Percentiles rank a stretch among this genome's conserved stretches.
Conservation (phyloP, 2,113 vertebrate species). For the Haemorhous mexicanus region DNA sequence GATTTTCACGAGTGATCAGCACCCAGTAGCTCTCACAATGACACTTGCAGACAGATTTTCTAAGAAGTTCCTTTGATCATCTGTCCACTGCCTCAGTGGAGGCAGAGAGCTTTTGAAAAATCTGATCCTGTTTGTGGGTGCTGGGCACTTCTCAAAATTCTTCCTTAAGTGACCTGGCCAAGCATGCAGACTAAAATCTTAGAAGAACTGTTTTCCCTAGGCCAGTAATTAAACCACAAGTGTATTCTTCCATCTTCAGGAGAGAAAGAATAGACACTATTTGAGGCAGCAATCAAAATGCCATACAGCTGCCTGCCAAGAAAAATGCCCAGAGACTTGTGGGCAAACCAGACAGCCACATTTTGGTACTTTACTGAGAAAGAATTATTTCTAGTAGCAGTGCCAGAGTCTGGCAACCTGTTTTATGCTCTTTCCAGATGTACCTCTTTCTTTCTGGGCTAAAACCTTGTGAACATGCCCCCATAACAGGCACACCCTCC, state of each 20-base stretch:
- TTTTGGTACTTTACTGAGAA: slow-evolving; percentile 36
- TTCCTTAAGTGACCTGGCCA: slow-evolving; percentile 40
- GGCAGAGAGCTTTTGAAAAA: slow-evolving; percentile 24
- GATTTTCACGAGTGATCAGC: not conserved
- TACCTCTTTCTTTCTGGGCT: slow-evolving; percentile 34
- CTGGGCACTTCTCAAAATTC: slow-evolving; percentile 47
- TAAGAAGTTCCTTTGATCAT: slow-evolving; percentile 21
- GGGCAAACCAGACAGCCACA: slow-evolving; percentile 48
- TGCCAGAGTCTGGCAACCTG: slow-evolving; percentile 37
- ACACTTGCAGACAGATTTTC: not conserved
- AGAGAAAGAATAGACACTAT: slow-evolving; percentile 33
- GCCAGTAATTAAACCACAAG: slow-evolving; percentile 50
- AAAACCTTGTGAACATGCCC: slow-evolving; percentile 24
- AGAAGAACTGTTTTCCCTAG: slow-evolving; percentile 11
- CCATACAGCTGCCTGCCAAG: slow-evolving; percentile 31
- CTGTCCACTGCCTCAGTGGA: not conserved
- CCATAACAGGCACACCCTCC: not conserved
- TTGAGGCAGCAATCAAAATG: slow-evolving; percentile 11
- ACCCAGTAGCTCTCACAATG: not conserved
- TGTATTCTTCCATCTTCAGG: slow-evolving; percentile 30
- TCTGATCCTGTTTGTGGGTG: slow-evolving; percentile 6
- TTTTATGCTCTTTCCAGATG: slow-evolving; percentile 52
- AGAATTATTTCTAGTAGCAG: slow-evolving; percentile 1
- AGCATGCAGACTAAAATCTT: slow-evolving; percentile 42
- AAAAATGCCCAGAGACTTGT: slow-evolving; percentile 31